phyloP scores from a whole-genome alignment of 2,888 invertebrate genomes.

The Lapara coniferarum region DNA sequence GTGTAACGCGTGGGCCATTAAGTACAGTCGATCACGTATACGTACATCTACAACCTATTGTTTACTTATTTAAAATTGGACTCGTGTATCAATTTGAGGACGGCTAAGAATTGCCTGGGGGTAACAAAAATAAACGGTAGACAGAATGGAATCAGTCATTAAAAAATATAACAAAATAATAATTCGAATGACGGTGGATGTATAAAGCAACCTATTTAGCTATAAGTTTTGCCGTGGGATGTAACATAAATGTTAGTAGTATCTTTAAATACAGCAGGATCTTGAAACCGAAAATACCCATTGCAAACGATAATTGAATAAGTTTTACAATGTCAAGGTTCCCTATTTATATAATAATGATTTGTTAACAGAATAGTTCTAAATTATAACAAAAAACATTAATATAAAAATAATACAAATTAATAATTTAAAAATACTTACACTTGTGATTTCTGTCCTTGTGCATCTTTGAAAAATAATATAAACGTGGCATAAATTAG shows the following conservation, averaged over 20 bases:
- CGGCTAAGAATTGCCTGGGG: conserved; percentile 6
- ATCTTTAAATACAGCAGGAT: too few species aligned
- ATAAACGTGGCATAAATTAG: conserved; percentile 53
- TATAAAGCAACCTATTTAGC: background rate
- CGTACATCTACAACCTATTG: conserved; percentile 64
- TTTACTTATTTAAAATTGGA: conserved; percentile 50
- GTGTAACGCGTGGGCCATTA: conserved; percentile 25
- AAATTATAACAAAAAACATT: too few species aligned
- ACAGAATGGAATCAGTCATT: background rate
- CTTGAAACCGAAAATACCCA: too few species aligned
- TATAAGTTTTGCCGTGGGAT: too few species aligned
- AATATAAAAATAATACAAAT: background rate
- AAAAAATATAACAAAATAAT: background rate
- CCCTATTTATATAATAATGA: too few species aligned
- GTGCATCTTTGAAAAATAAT: conserved; percentile 50
- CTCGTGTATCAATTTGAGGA: conserved; percentile 33
- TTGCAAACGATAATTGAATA: too few species aligned
- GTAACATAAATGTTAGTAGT: too few species aligned
- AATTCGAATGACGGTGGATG: background rate
- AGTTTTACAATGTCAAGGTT: too few species aligned
- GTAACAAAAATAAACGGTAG: conserved; percentile 18
- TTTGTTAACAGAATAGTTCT: too few species aligned
- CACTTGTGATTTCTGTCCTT: conserved; percentile 62
- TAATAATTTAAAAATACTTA: conserved; percentile 50
- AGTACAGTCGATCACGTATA: conserved; percentile 26